These are phyloP conservation scores for Tupaia tana DNA, from an alignment of 2,113 vertebrate genomes.

Conservation along the genomic window DNA sequence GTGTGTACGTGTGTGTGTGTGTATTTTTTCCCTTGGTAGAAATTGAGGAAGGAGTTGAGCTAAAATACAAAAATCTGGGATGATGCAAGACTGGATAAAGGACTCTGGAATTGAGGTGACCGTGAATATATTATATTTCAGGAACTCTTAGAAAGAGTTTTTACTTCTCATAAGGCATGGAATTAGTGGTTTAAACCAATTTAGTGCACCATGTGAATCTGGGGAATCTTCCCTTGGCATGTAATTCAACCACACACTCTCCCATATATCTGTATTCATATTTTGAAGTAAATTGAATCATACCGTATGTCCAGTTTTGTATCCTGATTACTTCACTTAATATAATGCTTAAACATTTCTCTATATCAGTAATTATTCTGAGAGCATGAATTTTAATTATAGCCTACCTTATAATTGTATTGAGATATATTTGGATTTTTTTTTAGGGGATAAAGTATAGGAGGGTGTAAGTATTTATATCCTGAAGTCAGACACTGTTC, in stretches of 20 bases:
- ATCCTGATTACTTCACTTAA: neutral
- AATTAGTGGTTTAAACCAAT: neutral
- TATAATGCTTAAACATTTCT: constrained; percentile 10
- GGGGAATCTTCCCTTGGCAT: neutral
- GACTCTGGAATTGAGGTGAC: neutral
- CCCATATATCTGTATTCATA: neutral
- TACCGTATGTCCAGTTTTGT: neutral
- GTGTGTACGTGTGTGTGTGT: no score
- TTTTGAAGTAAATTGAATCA: constrained; percentile 44
- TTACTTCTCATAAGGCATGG: neutral
- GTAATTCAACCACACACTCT: neutral
- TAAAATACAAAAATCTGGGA: constrained; percentile 2
- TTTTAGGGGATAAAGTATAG: neutral
- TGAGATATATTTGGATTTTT: neutral
- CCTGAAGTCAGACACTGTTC: neutral
- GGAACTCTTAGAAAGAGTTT: constrained; percentile 37
- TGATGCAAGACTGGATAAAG: neutral
- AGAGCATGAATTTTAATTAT: constrained; percentile 51
- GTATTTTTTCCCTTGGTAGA: neutral
- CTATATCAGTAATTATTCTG: constrained; percentile 37
- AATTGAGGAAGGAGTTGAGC: constrained; percentile 29
- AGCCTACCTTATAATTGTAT: neutral
- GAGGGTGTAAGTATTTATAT: neutral
- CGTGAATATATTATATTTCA: neutral
- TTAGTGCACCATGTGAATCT: constrained; percentile 3